Evolutionary conservation across 1,140 invertebrate species (phyloP), one percentile per base, ranked within the genome.

Genomic region (Drosophila subobscura): DNA sequence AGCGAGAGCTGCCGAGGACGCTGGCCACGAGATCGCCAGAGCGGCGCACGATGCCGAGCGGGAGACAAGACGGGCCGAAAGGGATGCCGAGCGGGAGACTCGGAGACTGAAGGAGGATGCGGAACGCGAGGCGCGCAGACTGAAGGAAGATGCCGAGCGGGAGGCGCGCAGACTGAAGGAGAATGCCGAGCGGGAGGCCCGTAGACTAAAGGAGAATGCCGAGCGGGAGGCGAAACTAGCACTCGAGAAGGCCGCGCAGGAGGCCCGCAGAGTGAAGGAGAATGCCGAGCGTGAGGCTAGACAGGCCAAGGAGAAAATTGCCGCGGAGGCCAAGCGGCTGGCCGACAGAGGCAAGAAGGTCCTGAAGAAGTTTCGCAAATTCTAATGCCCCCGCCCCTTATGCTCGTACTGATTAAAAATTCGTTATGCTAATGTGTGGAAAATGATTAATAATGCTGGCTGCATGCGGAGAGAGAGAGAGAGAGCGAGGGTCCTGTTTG

Each of bases 371-470:
- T 37, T 66, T 25, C 49, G 49, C 23, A 37, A 37, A 42, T 49
- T 73, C 14, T 66, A 40, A 40, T 25, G 16, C 16, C 16, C 16
- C 16, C 16, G 16, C 1, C 16, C 16, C 16, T 20, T 20, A 20
- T 20, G 16, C 37, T 37, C 46, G 64, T 64, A 56, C 40, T 41
- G 40, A 63, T 73, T 56, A 73, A 52, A 73, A 73, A 64, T 73
- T 56, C 16, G 46, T 47, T 68, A 68, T 73, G 57, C 22, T 55
- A 64, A 73, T 73, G 45, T 73, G 60, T 72, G 40, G 41, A 20
- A 25, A 63, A 74, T 74, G 47, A 74, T 74, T 74, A 73, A 73
- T 73, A 74, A 65, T 47, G 46, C 41, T 49, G 71, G 66, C 72
- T 74, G 61, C 72, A 66, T 66, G 72, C 61, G 16, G 55, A 49